phyloP scores from a whole-genome alignment of 2,797 vertebrate species.

The Lophius americanus region DNA sequence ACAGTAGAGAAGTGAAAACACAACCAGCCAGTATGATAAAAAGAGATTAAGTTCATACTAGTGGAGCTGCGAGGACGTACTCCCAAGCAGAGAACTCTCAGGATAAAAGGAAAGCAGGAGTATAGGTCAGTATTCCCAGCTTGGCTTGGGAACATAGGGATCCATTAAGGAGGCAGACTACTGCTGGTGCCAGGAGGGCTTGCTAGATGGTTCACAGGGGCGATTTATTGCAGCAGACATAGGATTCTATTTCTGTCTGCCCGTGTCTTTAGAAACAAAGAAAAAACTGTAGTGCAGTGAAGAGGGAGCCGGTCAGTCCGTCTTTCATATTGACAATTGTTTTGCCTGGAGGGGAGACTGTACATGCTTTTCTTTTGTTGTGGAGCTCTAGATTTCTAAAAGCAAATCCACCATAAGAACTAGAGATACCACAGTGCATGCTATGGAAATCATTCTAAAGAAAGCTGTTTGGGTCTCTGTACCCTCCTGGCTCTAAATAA shows the following conservation, averaged over 20 bases:
- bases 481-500: conserved; percentile 17
- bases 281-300: conserved; percentile 46
- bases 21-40: conserved; percentile 17
- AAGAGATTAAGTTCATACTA: conserved; percentile 23
- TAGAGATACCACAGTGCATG: not conserved
- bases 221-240: conserved; percentile 75
- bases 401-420: not conserved
- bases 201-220: conserved; percentile 47
- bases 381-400: conserved; percentile 29
- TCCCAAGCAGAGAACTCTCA: conserved; percentile 52
- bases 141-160: conserved; percentile 54
- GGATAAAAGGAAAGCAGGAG: conserved; percentile 45
- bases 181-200: conserved; percentile 49
- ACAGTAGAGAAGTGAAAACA: conserved; percentile 4
- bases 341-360: conserved; percentile 49
- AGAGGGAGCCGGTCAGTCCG: conserved; percentile 37
- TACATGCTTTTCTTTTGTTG: conserved; percentile 53
- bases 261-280: conserved; percentile 74
- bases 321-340: conserved; percentile 57
- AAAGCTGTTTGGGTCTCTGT: conserved; percentile 29
- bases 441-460: conserved; percentile 21
- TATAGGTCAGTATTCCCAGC: conserved; percentile 48
- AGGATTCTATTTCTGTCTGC: conserved; percentile 81
- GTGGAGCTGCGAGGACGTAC: conserved; percentile 44
- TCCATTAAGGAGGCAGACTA: conserved; percentile 51